A percentile compares a stretch with the other conserved stretches of the same genome.
phyloP scores from a whole-genome alignment of 1,140 invertebrate species.

The Drosophila pallidifrons region DNA sequence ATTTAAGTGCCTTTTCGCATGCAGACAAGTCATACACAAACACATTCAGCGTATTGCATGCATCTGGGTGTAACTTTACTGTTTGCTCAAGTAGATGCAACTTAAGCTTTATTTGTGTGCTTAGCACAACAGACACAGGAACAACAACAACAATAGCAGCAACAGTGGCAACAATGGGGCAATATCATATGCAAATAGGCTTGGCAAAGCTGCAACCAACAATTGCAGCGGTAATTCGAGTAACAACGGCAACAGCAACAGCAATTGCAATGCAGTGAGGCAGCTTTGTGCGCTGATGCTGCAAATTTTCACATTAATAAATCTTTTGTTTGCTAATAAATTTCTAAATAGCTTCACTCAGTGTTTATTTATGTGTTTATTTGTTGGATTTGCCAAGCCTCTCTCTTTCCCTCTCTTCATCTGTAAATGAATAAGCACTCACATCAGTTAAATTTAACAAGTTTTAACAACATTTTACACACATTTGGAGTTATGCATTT shows the following conservation, averaged over 20 bases:
- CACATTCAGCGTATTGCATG: neutral
- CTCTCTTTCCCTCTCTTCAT: neutral
- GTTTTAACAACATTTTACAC: no score
- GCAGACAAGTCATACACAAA: neutral
- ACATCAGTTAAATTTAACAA: neutral
- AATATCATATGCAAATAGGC: conserved; percentile 20
- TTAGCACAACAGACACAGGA: conserved; percentile 40
- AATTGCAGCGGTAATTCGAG: conserved; percentile 16
- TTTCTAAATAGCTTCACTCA: conserved; percentile 55
- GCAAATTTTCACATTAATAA: conserved; percentile 79
- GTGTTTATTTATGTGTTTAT: conserved; percentile 50
- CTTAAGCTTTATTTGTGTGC: conserved; percentile 72
- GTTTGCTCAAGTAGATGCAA: conserved; percentile 55
- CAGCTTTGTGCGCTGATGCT: conserved; percentile 61
- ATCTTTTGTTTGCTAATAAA: conserved; percentile 79
- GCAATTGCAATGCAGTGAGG: conserved; percentile 23
- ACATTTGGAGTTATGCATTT: no score
- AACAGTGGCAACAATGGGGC: conserved; percentile 39
- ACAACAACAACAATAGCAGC: conserved; percentile 45
- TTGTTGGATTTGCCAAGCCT: conserved; percentile 5
- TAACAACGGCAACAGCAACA: conserved; percentile 19
- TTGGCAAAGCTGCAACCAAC: conserved; percentile 6
- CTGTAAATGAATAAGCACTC: neutral
- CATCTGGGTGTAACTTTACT: conserved; percentile 30
- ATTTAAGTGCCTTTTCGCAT: conserved; percentile 31